Evolutionary conservation across 1,140 invertebrate genomes (phyloP).

Genomic region (Acromyrmex echinatior): DNA sequence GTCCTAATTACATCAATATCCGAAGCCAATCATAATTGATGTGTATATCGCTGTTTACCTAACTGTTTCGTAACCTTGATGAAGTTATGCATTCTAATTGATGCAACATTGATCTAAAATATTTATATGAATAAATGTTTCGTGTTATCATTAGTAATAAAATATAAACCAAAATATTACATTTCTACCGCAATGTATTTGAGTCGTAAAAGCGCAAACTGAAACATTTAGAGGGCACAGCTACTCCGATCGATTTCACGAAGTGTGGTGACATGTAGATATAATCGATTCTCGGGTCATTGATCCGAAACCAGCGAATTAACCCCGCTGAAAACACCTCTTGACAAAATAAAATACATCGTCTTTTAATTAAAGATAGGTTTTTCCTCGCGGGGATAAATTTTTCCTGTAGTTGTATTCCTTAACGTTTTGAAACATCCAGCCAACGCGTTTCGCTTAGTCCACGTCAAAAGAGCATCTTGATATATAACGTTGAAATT

Average conservation of each 20-base stretch:
- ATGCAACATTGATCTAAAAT: conserved; percentile 34
- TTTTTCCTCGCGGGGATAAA: neutral
- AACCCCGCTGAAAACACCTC: conserved; percentile 34
- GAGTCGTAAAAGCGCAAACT: neutral
- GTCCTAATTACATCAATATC: conserved; percentile 40
- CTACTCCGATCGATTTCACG: conserved; percentile 31
- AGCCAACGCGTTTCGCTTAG: neutral
- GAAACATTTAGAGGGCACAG: neutral
- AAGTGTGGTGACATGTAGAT: conserved; percentile 3
- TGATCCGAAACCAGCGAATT: conserved; percentile 23
- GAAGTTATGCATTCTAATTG: conserved; percentile 38
- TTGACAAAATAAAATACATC: neutral
- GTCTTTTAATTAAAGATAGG: neutral
- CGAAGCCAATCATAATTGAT: conserved; percentile 24
- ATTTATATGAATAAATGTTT: conserved; percentile 5
- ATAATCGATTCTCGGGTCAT: conserved; percentile 53
- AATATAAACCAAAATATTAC: neutral
- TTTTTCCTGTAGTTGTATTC: too few relatives aligned
- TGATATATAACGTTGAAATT: conserved; percentile 22
- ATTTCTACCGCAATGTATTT: neutral
- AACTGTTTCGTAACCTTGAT: conserved; percentile 31
- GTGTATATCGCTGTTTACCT: conserved; percentile 16
- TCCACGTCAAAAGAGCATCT: neutral
- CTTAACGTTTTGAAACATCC: neutral
- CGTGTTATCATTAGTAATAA: conserved; percentile 1